Evolutionary conservation across 1,140 invertebrate species (phyloP), one percentile per base, ranked within the genome.

Genomic region (Drosophila lini): DNA sequence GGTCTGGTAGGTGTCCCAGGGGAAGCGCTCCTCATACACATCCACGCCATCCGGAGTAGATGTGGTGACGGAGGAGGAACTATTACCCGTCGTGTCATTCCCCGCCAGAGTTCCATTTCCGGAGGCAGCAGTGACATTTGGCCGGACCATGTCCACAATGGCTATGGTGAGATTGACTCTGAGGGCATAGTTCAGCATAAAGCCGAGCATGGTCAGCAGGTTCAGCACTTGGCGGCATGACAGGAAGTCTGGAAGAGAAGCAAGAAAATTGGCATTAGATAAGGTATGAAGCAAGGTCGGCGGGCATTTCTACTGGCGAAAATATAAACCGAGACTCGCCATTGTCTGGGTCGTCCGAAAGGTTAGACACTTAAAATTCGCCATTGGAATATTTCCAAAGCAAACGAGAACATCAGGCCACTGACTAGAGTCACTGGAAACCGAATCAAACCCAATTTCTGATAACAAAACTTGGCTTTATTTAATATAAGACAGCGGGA

Each of bases 101-200:
- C 38, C 58, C 52, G 48, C 1, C 11, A 75, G 36, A 67, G 92
- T 94, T 19, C 86, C 19, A 25, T 67, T 84, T 0, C 6, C 50
- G 4, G 25, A 28, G 36, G 28, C 88, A 91, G 31, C 91, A 85
- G 78, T 94, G 92, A 67, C 55, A 93, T 94, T 78, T 55, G 78
- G 79, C 41, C 67, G 45, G 9, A 96, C 94, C 97, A 98, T 98
- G 67, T 96, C 96, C 9, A 98, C 96, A 55, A 98, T 97, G 62
- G 97, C 97, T 45, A 98, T 97, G 60, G 97, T 97, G 15, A 98
- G 93, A 93, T 98, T 98, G 4, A 98, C 96, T 36, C 97, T 94
- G 13, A 98, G 92, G 92, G 97, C 96, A 93, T 98, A 98, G 91
- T 97, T 97, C 92, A 97, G 93, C 95, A 97, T 97, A 92, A 97